These are phyloP conservation scores for Rhyacophila brunnea DNA, from an alignment of 1,140 invertebrate genomes.

Conservation along the genomic window DNA sequence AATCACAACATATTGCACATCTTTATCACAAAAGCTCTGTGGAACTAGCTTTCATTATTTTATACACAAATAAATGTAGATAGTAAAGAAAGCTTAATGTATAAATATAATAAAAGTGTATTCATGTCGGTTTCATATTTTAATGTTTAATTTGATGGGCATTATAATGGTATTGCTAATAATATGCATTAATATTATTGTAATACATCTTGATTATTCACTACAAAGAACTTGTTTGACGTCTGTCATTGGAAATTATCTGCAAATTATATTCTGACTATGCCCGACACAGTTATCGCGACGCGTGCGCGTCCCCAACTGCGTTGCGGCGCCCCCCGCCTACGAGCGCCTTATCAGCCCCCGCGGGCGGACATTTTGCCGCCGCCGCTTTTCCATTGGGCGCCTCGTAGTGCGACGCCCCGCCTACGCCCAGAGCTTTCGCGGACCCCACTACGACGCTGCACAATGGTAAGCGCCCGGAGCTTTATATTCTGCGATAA, in stretches of 20 bases:
- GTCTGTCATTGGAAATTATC: too few relatives aligned
- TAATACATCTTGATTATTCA: too few relatives aligned
- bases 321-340: background rate
- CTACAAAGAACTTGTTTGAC: too few relatives aligned
- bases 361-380: background rate
- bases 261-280: background rate
- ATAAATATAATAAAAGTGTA: too few relatives aligned
- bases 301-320: conserved; percentile 21
- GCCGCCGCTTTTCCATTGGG: conserved; percentile 5
- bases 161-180: background rate
- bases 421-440: conserved; percentile 1
- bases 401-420: background rate
- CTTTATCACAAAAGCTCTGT: background rate
- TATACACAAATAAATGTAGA: too few relatives aligned
- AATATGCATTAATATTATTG: too few relatives aligned
- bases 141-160: background rate
- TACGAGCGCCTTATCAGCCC: background rate
- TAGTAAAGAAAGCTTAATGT: too few relatives aligned
- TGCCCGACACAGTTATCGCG: background rate
- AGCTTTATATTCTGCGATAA: too few relatives aligned
- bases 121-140: too few relatives aligned
- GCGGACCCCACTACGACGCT: background rate
- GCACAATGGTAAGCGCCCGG: background rate
- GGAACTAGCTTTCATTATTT: too few relatives aligned
- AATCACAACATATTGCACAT: background rate